Base-by-base conservation (phyloP, 1,140 invertebrate genomes). In the Caenorhabditis remanei region DNA sequence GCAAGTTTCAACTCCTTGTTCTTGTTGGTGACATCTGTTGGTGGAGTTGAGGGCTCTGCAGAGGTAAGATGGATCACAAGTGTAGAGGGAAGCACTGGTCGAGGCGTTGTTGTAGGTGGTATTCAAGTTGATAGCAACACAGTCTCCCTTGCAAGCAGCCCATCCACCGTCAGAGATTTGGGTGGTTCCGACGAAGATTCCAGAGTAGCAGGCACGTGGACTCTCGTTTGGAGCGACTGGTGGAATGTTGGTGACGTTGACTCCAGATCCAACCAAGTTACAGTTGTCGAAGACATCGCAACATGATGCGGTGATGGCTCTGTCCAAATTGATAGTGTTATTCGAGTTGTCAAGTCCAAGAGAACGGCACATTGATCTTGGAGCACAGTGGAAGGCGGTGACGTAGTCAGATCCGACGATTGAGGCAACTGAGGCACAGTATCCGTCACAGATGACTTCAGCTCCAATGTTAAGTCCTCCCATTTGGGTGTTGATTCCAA, bases 61-160 rank as follows among this genome's bases (percentile, higher is more conserved):
- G 85, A 88, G 19, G 61, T 9, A 41, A 16, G 85, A 82, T 43
- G 87, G 87, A 56, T 88, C 87, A 58, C 87, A 88, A 41, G 87
- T 84, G 85, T 88, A 88, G 24, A 88, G 43, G 21, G 50, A 24
- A 75, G 82, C 85, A 32, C 32, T 67, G 41, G 50, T 61, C 13
- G 24, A 1, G 9, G 32, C 9, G 48, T 75, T 75, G 32, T 87
- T 87, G 56, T 56, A 19, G 14, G 71, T 87, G 55, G 86, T 83
- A 75, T 87, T 87, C 7, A 87, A 8, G 61, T 24, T 48, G 32
- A 87, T 16, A 19, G 65, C 24, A 71, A 87, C 71, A 55, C 86
- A 87, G 48, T 87, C 86, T 61, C 86, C 86, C 19, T 83, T 24
- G 50, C 86, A 87, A 41, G 86, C 75, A 83, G n/a, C 48, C 86